Evolutionary conservation across 2,113 vertebrate species (phyloP).

Genomic region (Boleophthalmus pectinirostris): DNA sequence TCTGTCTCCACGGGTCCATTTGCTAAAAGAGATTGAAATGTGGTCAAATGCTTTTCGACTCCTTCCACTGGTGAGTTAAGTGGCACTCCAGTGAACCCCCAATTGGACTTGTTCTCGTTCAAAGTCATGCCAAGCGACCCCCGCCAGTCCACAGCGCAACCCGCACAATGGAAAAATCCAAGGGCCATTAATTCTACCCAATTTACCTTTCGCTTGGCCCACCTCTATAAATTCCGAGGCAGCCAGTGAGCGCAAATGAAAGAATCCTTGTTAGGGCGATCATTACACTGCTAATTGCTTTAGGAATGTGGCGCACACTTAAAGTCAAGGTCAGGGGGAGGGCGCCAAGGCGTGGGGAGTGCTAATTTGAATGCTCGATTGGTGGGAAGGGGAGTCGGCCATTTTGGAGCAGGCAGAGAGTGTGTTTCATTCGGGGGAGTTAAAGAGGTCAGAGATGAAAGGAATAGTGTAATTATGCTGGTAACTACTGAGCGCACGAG

Average conservation of each 20-base stretch:
- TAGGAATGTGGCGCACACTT: constrained; percentile 76
- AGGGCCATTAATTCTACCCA: constrained; percentile 80
- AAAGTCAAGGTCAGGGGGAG: constrained; percentile 78
- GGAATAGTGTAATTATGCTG: constrained; percentile 71
- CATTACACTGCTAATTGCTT: constrained; percentile 81
- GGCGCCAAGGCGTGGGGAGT: constrained; percentile 51
- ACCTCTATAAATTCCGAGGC: constrained; percentile 77
- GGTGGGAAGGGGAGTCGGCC: constrained; percentile 55
- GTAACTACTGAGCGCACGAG: constrained; percentile 59
- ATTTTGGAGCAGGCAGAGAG: constrained; percentile 50
- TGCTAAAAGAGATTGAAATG: constrained; percentile 73
- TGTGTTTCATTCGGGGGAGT: constrained; percentile 49
- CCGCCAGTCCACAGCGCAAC: constrained; percentile 62
- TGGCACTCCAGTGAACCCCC: constrained; percentile 69
- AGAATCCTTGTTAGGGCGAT: constrained; percentile 78
- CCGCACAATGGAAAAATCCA: constrained; percentile 75
- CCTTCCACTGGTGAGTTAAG: constrained; percentile 64
- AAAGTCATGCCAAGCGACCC: constrained; percentile 73
- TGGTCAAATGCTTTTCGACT: constrained; percentile 67
- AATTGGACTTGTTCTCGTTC: constrained; percentile 74
- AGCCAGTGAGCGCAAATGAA: constrained; percentile 78
- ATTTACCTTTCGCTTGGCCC: constrained; percentile 80
- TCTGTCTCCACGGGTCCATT: constrained; percentile 68
- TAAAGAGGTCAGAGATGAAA: constrained; percentile 74
- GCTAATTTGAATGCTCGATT: constrained; percentile 73